Evolutionary conservation across 2,797 vertebrate species (phyloP), one percentile per base, ranked within the genome.

Genomic region (Macropus fuliginosus): DNA sequence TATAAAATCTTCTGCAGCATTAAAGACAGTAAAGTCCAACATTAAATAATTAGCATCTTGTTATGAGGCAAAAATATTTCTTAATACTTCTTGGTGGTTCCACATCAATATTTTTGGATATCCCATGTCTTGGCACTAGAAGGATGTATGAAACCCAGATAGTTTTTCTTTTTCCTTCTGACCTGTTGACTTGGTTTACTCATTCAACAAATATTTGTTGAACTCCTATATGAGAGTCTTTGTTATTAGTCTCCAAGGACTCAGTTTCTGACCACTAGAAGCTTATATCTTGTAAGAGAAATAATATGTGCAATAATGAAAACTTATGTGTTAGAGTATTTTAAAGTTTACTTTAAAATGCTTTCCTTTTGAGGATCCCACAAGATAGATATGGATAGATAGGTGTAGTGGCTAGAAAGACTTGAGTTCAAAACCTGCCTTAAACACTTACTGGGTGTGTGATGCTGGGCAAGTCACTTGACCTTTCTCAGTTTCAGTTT

Each of bases 401-500:
- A 74, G 66, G 16, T n/a, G 8, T 81, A 24, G n/a, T 40, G 66
- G 2, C 66, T 40, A 81, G 57, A 89, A 21, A 90, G 18, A 56
- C 91, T 40, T 91, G 95, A 81, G 46, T 96, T 94, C 87, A 93
- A 54, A 91, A 95, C 56, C 87, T 31, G 91, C 9, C 74, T 92
- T 24, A 95, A 91, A 16, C 0, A 92, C 40, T 91, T 90, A 66
- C 52, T 93, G 52, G 87, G 28, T 94, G 92, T 93, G 52, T 97
- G 56, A 95, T 21, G 18, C 46, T 94, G 55, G 55, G 50, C 34
- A 94, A 91, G 91, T 92, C 92, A 94, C 24, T 92, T 90, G n/a
- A 94, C 90, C 93, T 91, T 92, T 89, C 56, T 92, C n/a, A 96
- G 87, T 52, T 46, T 96, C 50, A 81, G 52, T 18, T 74, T 94